A percentile compares a stretch with the other conserved stretches of the same genome.
Conservation (phyloP, 2,113 vertebrate species). For the Bufo bufo region DNA sequence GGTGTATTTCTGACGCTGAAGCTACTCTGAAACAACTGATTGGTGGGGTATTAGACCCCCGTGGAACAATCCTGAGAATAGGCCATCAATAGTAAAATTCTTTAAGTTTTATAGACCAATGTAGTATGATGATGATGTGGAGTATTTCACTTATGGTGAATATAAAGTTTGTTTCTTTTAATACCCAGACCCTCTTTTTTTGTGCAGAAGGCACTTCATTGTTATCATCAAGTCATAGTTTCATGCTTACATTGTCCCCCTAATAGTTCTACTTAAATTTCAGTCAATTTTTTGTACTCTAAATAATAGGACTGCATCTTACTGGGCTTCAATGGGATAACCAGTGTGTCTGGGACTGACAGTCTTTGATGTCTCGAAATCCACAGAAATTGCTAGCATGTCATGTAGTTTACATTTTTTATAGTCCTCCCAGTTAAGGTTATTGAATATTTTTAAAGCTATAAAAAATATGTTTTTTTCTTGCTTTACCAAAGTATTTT, state of each 20-base stretch:
- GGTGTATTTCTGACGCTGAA: too few relatives aligned
- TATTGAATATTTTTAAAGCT: not conserved
- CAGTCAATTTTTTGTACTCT: not conserved
- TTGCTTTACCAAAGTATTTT: not conserved
- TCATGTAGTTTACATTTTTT: not conserved
- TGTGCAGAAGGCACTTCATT: not conserved
- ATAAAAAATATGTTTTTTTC: not conserved
- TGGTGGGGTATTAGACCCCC: too few relatives aligned
- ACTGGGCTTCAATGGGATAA: not conserved
- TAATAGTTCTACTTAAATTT: conserved; percentile 4
- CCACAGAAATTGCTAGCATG: not conserved
- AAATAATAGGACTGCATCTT: conserved; percentile 10
- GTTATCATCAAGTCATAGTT: not conserved
- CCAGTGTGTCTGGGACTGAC: not conserved
- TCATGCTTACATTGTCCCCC: conserved; percentile 5
- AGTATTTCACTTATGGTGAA: too few relatives aligned
- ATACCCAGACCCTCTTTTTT: not conserved
- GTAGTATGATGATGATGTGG: too few relatives aligned
- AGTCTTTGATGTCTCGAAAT: not conserved
- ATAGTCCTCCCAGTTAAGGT: not conserved
- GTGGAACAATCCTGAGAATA: too few relatives aligned
- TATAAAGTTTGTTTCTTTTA: not conserved
- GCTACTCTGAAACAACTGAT: too few relatives aligned
- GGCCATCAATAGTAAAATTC: too few relatives aligned
- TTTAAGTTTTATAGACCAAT: too few relatives aligned